Evolutionary conservation across 2,888 invertebrate genomes (phyloP).

Genomic region (Troilus luridus): DNA sequence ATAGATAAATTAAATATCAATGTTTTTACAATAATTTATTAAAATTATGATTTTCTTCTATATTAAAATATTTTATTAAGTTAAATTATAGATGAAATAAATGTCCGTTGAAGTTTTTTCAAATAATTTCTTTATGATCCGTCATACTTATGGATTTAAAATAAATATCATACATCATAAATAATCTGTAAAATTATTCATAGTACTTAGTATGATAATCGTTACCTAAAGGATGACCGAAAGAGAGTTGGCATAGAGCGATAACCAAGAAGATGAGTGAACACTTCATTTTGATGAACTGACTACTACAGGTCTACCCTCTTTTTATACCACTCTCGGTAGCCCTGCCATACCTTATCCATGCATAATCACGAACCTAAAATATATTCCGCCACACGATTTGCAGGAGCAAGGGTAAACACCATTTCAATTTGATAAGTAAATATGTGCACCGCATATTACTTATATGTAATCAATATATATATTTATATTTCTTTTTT

Average conservation of each 20-base stretch:
- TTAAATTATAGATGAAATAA: too few species aligned
- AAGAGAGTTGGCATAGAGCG: neutral
- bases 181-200: too few species aligned
- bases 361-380: neutral
- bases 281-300: slow-evolving; percentile 24
- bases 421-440: neutral
- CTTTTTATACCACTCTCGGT: neutral
- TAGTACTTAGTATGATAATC: neutral
- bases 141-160: neutral
- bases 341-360: neutral
- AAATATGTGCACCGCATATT: neutral
- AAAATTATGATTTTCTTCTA: too few species aligned
- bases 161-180: too few species aligned
- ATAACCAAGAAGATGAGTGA: neutral
- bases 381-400: neutral
- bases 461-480: neutral
- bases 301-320: neutral
- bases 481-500: neutral
- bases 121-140: too few species aligned
- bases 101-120: too few species aligned
- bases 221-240: neutral
- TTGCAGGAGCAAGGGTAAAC: neutral
- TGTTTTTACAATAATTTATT: too few species aligned
- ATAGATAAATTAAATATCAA: too few species aligned
- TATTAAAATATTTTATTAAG: too few species aligned